Evolutionary conservation across 2,113 vertebrate species (phyloP), one percentile per base, ranked within the genome.

Genomic region (Pipa parva): DNA sequence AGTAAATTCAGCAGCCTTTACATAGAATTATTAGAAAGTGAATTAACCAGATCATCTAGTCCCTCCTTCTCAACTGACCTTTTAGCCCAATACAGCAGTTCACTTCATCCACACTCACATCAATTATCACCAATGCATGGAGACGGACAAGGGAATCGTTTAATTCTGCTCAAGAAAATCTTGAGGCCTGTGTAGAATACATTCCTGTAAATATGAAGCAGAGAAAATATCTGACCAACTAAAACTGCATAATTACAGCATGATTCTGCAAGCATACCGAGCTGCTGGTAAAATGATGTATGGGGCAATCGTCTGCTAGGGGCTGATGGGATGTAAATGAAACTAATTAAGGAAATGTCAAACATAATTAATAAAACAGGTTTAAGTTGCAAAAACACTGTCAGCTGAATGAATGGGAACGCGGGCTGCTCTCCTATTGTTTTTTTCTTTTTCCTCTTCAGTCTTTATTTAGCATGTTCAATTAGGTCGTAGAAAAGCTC

Each of bases 321-420:
- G 87, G 89, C 89, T 91, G 92, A 92, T 89, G 88, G 85, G 89
- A 85, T 84, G 80, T 84, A 88, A 88, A 85, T 87, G 83, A 86
- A 88, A 88, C 84, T 88, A 88, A 88, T 88, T 88, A 88, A 85
- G 84, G 84, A 87, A 86, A 87, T 86, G 85, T 87, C 85, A 87
- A 87, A 87, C 83, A 84, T 85, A 87, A 87, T 87, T 87, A 87
- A 87, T 86, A 87, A 87, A 87, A 87, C 83, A 87, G 85, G 84
- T 87, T 87, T 84, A 86, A 83, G 79, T 82, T 86, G 83, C 83
- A 85, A 85, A 90, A 87, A 85, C 82, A 80, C 78, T 87, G 87
- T 90, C 88, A 87, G 81, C 13, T 74, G 82, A 88, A 89, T 85
- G 85, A 88, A 90, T 87, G 90, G 87, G 80, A 87, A 87, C 78